Evolutionary conservation across 2,113 vertebrate genomes (phyloP), one percentile per base, ranked within the genome.

Genomic region (Sturnus vulgaris): DNA sequence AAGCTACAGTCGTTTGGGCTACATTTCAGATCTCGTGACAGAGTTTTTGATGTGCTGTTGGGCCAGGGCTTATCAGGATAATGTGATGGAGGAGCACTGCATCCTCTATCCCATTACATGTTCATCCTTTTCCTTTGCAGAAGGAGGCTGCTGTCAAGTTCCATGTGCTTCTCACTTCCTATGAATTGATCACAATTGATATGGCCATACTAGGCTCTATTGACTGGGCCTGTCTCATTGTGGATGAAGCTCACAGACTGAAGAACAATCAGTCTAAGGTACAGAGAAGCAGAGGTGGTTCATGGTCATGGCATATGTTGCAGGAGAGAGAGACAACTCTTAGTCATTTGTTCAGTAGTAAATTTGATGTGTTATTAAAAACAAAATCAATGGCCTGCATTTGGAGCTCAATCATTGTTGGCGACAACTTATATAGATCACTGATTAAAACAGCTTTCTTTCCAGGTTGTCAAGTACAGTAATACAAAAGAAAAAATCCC

Each of bases 241-340:
- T 99, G 85, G 99, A 99, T 71, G 99, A 99, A 97, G 99, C 99
- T 47, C 99, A 99, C 96, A 98, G 99, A 35, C 98, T 99, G 70
- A 99, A 99, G 97, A 99, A 99, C 97, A 99, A 99, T 93, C 99
- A 99, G 92, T 99, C 99, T 59, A 99, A 99, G 98, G 99, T 99
- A 96, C 90, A 81, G 35, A 66, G 69, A 55, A 55, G 15, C 40
- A 65, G 6, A 52, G 10, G 15, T 77, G 27, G 30, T 59, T 64
- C 46, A 19, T 27, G 49, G 55, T 23, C 21, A 7, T 60, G 17
- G 19, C n/a, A 19, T 68, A 16, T 35, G 15, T 72, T 79, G 57
- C 18, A 13, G 47, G 23, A 47, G 53, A 70, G 47, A 69, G 72
- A 78, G 46, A 46, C 28, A 72, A 11, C 23, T 90, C 59, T 57